Conservation (phyloP, 2,888 invertebrate genomes). For the Zhuqinia jingwanae region DNA sequence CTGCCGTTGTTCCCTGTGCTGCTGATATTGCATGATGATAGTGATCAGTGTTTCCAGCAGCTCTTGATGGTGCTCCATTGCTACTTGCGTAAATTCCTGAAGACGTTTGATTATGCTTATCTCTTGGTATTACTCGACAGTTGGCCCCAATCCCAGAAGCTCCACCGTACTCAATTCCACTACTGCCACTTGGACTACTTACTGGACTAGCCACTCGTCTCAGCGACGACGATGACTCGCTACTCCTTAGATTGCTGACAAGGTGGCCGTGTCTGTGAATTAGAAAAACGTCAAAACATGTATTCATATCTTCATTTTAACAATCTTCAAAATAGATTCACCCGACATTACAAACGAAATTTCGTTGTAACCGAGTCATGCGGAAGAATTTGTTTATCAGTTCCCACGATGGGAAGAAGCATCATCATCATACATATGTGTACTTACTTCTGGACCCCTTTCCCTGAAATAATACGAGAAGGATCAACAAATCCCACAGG, state of each 20-base stretch:
- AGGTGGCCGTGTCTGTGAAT: slow-evolving; percentile 63
- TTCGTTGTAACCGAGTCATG: background rate
- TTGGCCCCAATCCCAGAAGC: slow-evolving; percentile 33
- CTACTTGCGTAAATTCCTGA: slow-evolving; percentile 21
- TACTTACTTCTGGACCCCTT: slow-evolving; percentile 68
- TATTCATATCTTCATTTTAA: background rate
- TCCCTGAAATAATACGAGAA: slow-evolving; percentile 61
- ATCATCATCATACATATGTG: too few relatives aligned
- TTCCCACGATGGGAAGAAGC: too few relatives aligned
- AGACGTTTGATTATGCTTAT: slow-evolving; percentile 35
- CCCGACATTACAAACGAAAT: background rate
- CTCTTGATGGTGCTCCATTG: slow-evolving; percentile 42
- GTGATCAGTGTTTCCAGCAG: slow-evolving; percentile 53
- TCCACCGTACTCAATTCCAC: slow-evolving; percentile 48
- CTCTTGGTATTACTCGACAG: slow-evolving; percentile 42
- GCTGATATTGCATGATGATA: slow-evolving; percentile 9
- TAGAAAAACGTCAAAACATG: background rate
- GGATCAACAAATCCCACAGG: slow-evolving; percentile 70
- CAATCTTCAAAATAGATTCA: too few relatives aligned
- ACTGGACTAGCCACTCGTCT: slow-evolving; percentile 63
- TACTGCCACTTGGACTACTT: slow-evolving; percentile 36
- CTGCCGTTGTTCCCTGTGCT: slow-evolving; percentile 19
- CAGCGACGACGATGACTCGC: slow-evolving; percentile 63
- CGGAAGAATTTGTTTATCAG: background rate
- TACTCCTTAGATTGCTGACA: slow-evolving; percentile 62